These are phyloP conservation scores for Metalampra italica DNA, from an alignment of 2,888 invertebrate species.

Conservation along the genomic window DNA sequence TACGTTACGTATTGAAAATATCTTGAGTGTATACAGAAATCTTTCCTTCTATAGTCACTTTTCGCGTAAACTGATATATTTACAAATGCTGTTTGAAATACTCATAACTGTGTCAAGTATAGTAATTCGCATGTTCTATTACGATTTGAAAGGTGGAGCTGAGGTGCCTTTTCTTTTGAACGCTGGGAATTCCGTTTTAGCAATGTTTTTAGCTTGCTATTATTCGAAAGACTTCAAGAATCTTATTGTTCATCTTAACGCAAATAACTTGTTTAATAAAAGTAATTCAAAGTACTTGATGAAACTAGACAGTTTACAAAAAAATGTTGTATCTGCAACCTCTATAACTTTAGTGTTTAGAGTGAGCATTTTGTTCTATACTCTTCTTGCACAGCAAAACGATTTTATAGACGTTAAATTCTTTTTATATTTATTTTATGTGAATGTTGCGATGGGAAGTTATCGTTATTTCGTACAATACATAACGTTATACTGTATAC, in stretches of 20 bases:
- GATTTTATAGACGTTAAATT: background rate
- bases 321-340: too few relatives aligned
- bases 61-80: background rate
- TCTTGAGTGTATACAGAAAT: constrained; percentile 24
- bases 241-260: background rate
- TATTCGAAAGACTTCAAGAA: background rate
- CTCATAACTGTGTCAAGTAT: background rate
- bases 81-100: background rate
- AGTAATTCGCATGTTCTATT: background rate
- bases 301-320: background rate
- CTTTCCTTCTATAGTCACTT: constrained; percentile 6
- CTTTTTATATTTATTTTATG: too few relatives aligned
- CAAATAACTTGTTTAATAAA: background rate
- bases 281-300: background rate
- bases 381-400: background rate
- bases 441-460: constrained; percentile 12
- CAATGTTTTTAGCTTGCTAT: background rate
- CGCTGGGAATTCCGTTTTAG: too few relatives aligned
- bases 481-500: constrained; percentile 19
- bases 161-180: too few relatives aligned
- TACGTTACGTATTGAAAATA: constrained; percentile 21
- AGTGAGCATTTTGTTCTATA: background rate
- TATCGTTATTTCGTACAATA: constrained; percentile 1
- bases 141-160: too few relatives aligned
- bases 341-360: background rate